Conservation (phyloP, 2,113 vertebrate genomes). For the Orycteropus afer region DNA sequence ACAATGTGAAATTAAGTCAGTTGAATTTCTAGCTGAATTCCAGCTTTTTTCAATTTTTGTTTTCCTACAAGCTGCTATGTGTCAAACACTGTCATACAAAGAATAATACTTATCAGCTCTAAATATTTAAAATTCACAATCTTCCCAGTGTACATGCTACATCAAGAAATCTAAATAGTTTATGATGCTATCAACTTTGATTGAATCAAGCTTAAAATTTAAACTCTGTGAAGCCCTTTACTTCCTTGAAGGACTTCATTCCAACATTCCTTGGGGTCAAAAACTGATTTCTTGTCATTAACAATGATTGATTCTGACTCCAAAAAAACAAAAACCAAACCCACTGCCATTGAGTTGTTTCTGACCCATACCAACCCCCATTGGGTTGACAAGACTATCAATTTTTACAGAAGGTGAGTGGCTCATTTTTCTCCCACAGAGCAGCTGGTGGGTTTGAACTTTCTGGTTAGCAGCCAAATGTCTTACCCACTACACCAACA, state of each 20-base stretch:
- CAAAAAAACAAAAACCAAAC: too few species aligned
- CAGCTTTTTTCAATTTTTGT: neutral
- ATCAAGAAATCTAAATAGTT: constrained; percentile 68
- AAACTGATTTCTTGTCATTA: constrained; percentile 26
- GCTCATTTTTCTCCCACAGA: too few species aligned
- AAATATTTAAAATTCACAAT: constrained; percentile 79
- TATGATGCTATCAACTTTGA: constrained; percentile 54
- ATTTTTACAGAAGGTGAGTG: too few species aligned
- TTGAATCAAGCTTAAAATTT: constrained; percentile 50
- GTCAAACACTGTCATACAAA: constrained; percentile 57
- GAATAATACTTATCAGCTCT: constrained; percentile 56
- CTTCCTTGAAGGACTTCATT: constrained; percentile 18
- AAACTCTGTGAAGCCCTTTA: constrained; percentile 18
- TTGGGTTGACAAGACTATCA: too few species aligned
- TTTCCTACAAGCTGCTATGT: constrained; percentile 48
- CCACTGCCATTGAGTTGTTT: too few species aligned
- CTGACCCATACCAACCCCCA: too few species aligned
- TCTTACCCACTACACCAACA: too few species aligned
- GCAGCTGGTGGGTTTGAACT: too few species aligned
- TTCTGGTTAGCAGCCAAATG: too few species aligned
- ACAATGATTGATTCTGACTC: constrained; percentile 3
- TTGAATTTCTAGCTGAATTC: constrained; percentile 35
- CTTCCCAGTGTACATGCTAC: constrained; percentile 40
- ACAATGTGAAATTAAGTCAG: constrained; percentile 67
- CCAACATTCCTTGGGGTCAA: constrained; percentile 46